Percentiles rank a stretch among this genome's conserved stretches.
Conservation (phyloP, 37 sponge, comb jelly and placozoan species). For the Chondrilla cf. caribensis region DNA sequence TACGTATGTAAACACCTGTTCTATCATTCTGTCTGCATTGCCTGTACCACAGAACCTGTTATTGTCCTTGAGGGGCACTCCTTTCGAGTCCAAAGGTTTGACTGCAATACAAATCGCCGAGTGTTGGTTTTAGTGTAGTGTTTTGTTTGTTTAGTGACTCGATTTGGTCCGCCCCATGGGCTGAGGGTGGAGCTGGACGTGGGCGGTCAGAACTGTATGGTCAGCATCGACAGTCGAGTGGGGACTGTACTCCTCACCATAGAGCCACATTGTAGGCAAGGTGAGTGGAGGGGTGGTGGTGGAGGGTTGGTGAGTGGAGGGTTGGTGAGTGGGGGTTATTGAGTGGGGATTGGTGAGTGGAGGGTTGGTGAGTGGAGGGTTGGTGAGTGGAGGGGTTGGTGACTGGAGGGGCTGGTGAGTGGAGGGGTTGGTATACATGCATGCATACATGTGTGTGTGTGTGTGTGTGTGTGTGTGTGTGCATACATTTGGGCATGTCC, state of each 20-base stretch:
- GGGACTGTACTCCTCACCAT: slow-evolving; percentile 46
- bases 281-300: background rate
- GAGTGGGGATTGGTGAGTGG: too few species aligned
- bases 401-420: background rate
- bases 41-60: background rate
- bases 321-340: too few species aligned
- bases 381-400: too few species aligned
- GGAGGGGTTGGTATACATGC: background rate
- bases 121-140: too few species aligned
- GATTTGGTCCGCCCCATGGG: background rate
- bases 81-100: slow-evolving; percentile 45
- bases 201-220: too few species aligned
- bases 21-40: too few species aligned
- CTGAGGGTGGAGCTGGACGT: background rate
- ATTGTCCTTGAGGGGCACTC: slow-evolving; percentile 30
- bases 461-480: slow-evolving; percentile 20
- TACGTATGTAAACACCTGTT: too few species aligned
- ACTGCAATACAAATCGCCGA: too few species aligned
- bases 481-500: background rate
- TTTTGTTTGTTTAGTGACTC: background rate
- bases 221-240: slow-evolving; percentile 45
- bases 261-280: slow-evolving; percentile 19
- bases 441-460: slow-evolving; percentile 5
- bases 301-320: too few species aligned
- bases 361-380: too few species aligned